Evolutionary conservation across 2,113 vertebrate genomes (phyloP).

Genomic region (Bambusicola thoracicus): DNA sequence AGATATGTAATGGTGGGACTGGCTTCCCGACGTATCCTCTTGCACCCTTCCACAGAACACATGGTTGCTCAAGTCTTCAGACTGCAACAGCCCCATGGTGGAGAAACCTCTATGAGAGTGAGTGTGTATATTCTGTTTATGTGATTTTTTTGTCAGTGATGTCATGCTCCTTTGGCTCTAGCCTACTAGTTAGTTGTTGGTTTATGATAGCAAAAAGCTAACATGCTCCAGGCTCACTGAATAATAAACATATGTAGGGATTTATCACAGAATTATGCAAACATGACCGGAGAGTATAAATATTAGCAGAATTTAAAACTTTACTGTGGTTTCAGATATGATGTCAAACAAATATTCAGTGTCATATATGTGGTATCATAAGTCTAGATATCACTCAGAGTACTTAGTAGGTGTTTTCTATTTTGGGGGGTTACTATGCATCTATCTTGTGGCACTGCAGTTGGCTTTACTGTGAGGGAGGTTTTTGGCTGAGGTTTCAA

Average conservation of each 20-base stretch:
- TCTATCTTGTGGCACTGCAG: background rate
- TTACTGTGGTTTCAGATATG: background rate
- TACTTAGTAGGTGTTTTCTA: background rate
- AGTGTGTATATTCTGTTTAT: constrained; percentile 45
- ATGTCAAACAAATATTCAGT: background rate
- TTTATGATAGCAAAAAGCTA: background rate
- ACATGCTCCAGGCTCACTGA: background rate
- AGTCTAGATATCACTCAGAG: background rate
- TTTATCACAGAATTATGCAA: background rate
- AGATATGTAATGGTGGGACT: constrained; percentile 98
- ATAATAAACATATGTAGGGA: background rate
- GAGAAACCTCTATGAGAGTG: constrained; percentile 97
- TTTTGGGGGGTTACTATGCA: accelerated
- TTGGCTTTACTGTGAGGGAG: background rate
- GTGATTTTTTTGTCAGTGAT: background rate
- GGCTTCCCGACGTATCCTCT: constrained; percentile 94
- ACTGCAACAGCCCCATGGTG: constrained; percentile 95
- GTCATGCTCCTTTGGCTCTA: background rate
- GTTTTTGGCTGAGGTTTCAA: background rate
- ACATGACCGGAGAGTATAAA: background rate
- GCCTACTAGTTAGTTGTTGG: background rate
- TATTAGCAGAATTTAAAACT: background rate
- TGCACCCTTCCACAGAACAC: constrained; percentile 98
- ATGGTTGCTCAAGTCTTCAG: constrained; percentile 99
- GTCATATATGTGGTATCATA: background rate